Percentiles rank a stretch among this genome's conserved stretches.
phyloP scores from a whole-genome alignment of 2,888 invertebrate genomes.

The Lamproptera curius region DNA sequence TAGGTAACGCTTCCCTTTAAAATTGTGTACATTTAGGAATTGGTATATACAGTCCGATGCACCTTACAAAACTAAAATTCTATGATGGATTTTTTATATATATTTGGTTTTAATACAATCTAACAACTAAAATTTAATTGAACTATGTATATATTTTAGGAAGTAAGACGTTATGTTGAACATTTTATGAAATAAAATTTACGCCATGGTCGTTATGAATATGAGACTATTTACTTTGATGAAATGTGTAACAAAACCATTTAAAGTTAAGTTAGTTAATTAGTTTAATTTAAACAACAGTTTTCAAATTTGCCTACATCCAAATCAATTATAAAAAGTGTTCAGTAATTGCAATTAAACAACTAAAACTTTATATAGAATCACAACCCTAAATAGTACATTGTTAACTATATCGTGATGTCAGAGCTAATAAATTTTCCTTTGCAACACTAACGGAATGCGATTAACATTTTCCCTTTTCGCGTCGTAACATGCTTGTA shows the following conservation, averaged over 20 bases:
- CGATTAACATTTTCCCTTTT: slow-evolving; percentile 53
- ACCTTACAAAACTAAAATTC: too few species aligned
- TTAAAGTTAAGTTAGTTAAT: too few species aligned
- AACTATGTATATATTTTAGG: slow-evolving; percentile 43
- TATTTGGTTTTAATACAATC: background rate
- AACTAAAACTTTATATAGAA: background rate
- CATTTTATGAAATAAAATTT: slow-evolving; percentile 59
- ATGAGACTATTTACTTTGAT: too few species aligned
- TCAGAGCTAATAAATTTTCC: slow-evolving; percentile 41
- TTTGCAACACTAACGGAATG: slow-evolving; percentile 43
- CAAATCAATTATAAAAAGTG: too few species aligned
- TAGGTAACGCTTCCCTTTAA: too few species aligned
- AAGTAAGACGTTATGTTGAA: slow-evolving; percentile 42
- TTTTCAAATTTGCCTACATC: too few species aligned
- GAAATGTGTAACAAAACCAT: too few species aligned
- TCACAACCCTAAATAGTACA: slow-evolving; percentile 15
- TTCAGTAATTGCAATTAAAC: background rate
- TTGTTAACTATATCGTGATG: slow-evolving; percentile 14
- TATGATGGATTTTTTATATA: too few species aligned
- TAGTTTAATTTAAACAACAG: too few species aligned
- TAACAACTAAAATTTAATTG: slow-evolving; percentile 33
- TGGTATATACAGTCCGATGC: too few species aligned
- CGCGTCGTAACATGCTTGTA: slow-evolving; percentile 35
- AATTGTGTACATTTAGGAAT: too few species aligned
- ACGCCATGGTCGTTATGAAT: slow-evolving; percentile 59